phyloP scores from a whole-genome alignment of 2,113 vertebrate genomes.

The Prionailurus viverrinus region DNA sequence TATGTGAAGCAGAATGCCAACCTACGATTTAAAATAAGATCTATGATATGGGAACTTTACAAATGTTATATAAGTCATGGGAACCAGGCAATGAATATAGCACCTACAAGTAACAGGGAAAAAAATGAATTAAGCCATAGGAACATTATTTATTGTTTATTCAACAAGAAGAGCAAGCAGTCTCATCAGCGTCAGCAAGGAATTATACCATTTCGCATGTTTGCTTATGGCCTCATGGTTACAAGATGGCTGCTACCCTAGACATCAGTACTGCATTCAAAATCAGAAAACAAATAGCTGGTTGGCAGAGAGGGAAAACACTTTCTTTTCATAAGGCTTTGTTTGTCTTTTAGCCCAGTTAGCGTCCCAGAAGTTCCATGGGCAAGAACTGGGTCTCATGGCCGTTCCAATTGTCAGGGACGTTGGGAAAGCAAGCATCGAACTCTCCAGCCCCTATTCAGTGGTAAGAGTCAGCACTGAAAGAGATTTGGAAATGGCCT shows the following conservation, averaged over 20 bases:
- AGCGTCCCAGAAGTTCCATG: neutral
- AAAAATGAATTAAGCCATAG: neutral
- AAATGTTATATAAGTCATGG: neutral
- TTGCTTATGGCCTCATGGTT: neutral
- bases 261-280: neutral
- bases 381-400: neutral
- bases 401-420: neutral
- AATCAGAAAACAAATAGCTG: conserved; percentile 9
- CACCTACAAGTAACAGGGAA: neutral
- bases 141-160: neutral
- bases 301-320: neutral
- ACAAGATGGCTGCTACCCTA: neutral
- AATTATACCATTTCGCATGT: neutral
- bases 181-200: neutral
- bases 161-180: neutral
- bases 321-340: neutral
- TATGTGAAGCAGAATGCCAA: neutral
- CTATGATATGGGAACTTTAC: neutral
- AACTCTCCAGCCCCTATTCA: neutral
- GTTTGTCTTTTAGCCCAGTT: neutral
- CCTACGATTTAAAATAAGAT: neutral
- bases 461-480: neutral
- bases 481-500: neutral
- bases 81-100: neutral
- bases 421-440: neutral